phyloP scores from a whole-genome alignment of 2,113 vertebrate genomes.

The Macaca nemestrina region DNA sequence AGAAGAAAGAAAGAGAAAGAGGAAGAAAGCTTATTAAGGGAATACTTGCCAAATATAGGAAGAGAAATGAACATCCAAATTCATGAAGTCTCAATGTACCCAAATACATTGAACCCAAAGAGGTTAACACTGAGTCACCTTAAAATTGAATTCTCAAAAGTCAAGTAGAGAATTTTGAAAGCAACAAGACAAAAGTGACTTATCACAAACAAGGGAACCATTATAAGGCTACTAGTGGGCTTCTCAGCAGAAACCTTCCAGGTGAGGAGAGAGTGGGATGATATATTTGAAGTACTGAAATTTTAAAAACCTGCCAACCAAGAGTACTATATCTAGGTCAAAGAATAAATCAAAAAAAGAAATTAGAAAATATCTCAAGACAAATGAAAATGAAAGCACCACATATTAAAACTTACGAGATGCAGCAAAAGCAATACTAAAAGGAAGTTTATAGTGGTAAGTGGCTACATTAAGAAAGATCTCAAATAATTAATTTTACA shows the following conservation, averaged over 20 bases:
- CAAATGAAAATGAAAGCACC: background rate
- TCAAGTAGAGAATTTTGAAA: background rate
- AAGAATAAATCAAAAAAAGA: background rate
- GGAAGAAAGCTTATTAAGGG: background rate
- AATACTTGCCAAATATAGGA: background rate
- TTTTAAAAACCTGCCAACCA: background rate
- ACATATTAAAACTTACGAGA: background rate
- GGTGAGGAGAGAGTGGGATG: background rate
- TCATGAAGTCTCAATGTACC: background rate
- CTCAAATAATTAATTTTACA: background rate
- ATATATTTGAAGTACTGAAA: background rate
- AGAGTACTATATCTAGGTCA: background rate
- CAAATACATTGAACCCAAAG: background rate
- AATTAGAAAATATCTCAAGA: background rate
- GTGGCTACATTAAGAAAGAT: background rate
- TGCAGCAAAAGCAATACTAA: background rate
- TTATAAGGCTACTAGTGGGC: background rate
- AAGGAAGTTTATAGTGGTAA: background rate
- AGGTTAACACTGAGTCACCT: background rate
- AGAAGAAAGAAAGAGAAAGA: background rate
- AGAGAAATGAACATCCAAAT: background rate
- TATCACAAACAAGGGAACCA: background rate
- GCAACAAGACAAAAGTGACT: background rate
- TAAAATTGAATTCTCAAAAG: background rate
- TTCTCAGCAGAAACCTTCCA: background rate